phyloP scores from a whole-genome alignment of 2,888 invertebrate genomes.

The Zaprionus obscuricornis region DNA sequence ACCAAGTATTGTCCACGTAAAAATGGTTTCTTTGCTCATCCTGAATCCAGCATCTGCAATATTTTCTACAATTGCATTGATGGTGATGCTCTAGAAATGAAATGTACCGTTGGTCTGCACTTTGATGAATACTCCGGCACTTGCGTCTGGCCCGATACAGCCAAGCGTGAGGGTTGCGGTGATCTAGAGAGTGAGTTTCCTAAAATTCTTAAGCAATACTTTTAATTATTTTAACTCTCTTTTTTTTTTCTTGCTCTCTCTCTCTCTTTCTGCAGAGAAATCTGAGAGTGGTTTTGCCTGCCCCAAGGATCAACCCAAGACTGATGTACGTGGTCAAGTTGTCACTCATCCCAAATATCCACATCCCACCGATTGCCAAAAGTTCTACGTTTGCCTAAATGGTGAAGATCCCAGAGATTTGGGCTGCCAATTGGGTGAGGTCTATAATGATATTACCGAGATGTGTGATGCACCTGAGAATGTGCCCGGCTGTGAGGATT shows the following conservation, averaged over 20 bases:
- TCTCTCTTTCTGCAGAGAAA: conserved; percentile 85
- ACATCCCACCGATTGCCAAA: conserved; percentile 94
- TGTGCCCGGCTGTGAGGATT: conserved; percentile 95
- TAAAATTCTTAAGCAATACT: background rate
- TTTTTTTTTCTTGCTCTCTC: conserved; percentile 50
- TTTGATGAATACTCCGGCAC: conserved; percentile 95
- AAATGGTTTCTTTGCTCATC: conserved; percentile 96
- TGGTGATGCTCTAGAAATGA: conserved; percentile 90
- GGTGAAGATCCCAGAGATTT: conserved; percentile 94
- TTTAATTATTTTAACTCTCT: background rate
- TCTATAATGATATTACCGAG: conserved; percentile 94
- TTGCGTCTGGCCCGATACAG: conserved; percentile 94
- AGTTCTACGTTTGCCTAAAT: conserved; percentile 95
- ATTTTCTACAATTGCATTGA: conserved; percentile 95
- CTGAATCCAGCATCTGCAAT: conserved; percentile 91
- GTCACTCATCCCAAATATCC: conserved; percentile 93
- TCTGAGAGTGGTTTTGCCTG: conserved; percentile 93
- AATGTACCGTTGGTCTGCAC: conserved; percentile 94
- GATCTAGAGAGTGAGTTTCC: conserved; percentile 84
- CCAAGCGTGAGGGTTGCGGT: conserved; percentile 90
- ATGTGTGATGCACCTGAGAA: conserved; percentile 95
- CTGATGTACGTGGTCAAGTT: conserved; percentile 88
- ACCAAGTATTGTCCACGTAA: conserved; percentile 90
- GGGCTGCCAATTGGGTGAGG: conserved; percentile 93
- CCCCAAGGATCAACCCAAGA: conserved; percentile 87